phyloP scores from a whole-genome alignment of 1,140 invertebrate genomes.

The Leptinotarsa defecta region DNA sequence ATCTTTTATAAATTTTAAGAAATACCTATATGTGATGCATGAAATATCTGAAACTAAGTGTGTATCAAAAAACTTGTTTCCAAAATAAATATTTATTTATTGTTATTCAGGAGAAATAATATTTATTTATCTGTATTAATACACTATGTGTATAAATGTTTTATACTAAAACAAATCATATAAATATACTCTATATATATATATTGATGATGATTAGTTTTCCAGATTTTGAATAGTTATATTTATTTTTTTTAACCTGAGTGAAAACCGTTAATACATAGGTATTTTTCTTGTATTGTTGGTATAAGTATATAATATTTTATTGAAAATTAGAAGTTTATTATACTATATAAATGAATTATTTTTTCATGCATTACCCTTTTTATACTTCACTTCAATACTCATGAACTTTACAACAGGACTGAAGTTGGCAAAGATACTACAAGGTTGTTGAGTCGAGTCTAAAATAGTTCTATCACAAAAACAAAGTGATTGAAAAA shows the following conservation, averaged over 20 bases:
- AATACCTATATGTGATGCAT: background rate
- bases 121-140: constrained; percentile 11
- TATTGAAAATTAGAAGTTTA: constrained; percentile 19
- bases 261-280: background rate
- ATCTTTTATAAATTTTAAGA: constrained; percentile 1
- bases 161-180: constrained; percentile 10
- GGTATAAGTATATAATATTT: constrained; percentile 14
- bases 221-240: too few relatives aligned
- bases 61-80: too few relatives aligned
- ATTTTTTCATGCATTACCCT: background rate
- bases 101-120: constrained; percentile 9
- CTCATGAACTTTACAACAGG: too few relatives aligned
- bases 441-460: too few relatives aligned
- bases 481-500: too few relatives aligned
- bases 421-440: too few relatives aligned
- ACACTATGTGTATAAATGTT: constrained; percentile 14
- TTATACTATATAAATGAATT: constrained; percentile 11
- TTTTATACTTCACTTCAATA: too few relatives aligned
- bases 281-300: constrained; percentile 20
- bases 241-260: too few relatives aligned
- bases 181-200: background rate
- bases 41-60: too few relatives aligned
- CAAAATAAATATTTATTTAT: constrained; percentile 14
- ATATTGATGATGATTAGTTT: too few relatives aligned
- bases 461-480: too few relatives aligned